Percentiles rank a stretch among this genome's conserved stretches.
These are phyloP conservation scores for Diadema setosum DNA, from an alignment of 35 echinoderm and acorn worm species.

Conservation along the genomic window DNA sequence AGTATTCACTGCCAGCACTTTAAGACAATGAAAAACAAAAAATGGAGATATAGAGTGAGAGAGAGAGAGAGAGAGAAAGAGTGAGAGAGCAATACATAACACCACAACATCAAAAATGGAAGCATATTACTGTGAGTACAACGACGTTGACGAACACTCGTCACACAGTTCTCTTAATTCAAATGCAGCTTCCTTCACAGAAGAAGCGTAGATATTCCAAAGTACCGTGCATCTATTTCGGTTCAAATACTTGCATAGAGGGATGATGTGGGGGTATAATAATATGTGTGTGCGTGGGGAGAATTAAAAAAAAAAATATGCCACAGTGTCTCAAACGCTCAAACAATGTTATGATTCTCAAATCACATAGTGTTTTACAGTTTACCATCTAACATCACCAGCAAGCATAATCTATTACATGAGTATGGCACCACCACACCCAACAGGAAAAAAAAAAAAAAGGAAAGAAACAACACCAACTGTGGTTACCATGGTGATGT, in stretches of 20 bases:
- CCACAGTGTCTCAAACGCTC: background rate
- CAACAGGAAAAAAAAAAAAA: background rate
- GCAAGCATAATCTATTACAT: background rate
- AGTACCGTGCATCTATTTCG: background rate
- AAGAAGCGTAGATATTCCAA: no score
- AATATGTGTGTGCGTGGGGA: no score
- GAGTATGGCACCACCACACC: background rate
- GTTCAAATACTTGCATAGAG: background rate
- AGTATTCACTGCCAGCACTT: background rate
- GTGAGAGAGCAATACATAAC: background rate
- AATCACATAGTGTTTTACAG: background rate
- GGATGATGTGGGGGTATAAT: no score
- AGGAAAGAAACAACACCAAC: no score
- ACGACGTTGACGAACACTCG: no score
- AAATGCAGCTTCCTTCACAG: background rate
- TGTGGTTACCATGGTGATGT: no score
- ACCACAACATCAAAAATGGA: background rate
- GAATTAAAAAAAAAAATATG: background rate
- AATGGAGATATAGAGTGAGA: no score
- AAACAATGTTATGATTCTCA: background rate
- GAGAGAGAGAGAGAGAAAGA: background rate
- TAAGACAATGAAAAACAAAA: background rate
- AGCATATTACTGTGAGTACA: conserved; percentile 1
- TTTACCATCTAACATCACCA: background rate
- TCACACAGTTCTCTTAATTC: no score